Conservation (phyloP, 2,113 vertebrate species). For the Carassius gibelio region DNA sequence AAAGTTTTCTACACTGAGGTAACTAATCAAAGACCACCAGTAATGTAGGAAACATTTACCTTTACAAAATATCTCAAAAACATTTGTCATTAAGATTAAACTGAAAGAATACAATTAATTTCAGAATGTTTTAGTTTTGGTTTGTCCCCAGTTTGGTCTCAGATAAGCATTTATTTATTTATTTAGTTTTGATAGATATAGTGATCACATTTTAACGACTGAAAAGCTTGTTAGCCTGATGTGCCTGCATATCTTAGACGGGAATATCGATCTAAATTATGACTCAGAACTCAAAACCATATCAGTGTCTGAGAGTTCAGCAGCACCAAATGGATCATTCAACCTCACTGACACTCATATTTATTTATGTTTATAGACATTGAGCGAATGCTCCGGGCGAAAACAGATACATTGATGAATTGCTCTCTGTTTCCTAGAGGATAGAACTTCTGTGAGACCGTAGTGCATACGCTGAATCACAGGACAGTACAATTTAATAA, state of each 20-base stretch:
- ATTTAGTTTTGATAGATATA: neutral
- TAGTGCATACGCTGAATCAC: neutral
- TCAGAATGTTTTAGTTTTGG: neutral
- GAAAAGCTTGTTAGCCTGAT: conserved; percentile 18
- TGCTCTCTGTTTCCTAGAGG: neutral
- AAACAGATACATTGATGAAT: conserved; percentile 1
- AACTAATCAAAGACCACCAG: neutral
- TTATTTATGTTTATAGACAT: conserved; percentile 32
- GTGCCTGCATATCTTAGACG: conserved; percentile 33
- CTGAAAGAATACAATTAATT: neutral
- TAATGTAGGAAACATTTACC: neutral
- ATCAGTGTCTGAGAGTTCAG: neutral
- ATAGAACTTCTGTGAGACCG: neutral
- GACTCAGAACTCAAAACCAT: conserved; percentile 40
- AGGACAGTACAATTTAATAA: neutral
- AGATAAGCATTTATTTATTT: neutral
- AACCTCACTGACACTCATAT: neutral
- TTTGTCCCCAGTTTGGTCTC: too few relatives aligned
- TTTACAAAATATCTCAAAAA: neutral
- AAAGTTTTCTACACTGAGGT: neutral
- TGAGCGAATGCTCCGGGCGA: neutral
- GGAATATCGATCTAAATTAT: conserved; percentile 41
- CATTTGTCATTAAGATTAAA: neutral
- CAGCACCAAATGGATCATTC: conserved; percentile 11
- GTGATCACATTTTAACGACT: neutral